A percentile compares a stretch with the other conserved stretches of the same genome.
These are phyloP conservation scores for Aleiodes testaceus DNA, from an alignment of 2,888 invertebrate genomes.

Conservation along the genomic window DNA sequence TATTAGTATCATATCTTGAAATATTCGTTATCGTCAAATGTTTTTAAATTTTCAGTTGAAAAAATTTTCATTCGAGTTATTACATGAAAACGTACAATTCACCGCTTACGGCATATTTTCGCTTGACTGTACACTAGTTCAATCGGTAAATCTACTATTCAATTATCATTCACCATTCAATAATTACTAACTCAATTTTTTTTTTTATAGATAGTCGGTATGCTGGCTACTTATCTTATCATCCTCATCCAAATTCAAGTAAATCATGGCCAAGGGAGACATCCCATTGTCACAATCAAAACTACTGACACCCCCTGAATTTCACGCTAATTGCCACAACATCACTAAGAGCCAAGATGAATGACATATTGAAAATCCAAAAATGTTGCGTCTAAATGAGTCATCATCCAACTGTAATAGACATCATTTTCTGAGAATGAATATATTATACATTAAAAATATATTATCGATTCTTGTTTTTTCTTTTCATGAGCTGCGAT, in stretches of 20 bases:
- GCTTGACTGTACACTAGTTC: slow-evolving; percentile 8
- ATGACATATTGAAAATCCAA: too few relatives aligned
- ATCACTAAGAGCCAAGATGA: too few relatives aligned
- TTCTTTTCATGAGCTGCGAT: too few relatives aligned
- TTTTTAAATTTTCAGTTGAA: slow-evolving; percentile 5
- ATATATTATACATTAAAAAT: too few relatives aligned
- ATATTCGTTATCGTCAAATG: too few relatives aligned
- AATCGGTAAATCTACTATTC: slow-evolving; percentile 9
- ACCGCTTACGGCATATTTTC: slow-evolving; percentile 14
- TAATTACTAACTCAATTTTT: not conserved
- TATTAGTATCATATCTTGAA: too few relatives aligned
- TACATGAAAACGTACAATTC: slow-evolving; percentile 18
- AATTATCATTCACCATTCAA: not conserved
- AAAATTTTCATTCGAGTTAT: slow-evolving; percentile 9
- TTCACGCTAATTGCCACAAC: too few relatives aligned
- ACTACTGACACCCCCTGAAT: too few relatives aligned
- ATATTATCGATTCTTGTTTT: too few relatives aligned
- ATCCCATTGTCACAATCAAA: not conserved
- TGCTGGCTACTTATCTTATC: slow-evolving; percentile 18
- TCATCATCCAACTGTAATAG: too few relatives aligned
- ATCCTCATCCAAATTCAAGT: slow-evolving; percentile 16
- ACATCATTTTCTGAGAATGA: too few relatives aligned
- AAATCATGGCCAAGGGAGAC: not conserved
- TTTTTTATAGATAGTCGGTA: slow-evolving; percentile 11
- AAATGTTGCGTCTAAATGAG: too few relatives aligned